phyloP scores from a whole-genome alignment of 2,888 invertebrate species.

The Nematopogon swammerdamellus region DNA sequence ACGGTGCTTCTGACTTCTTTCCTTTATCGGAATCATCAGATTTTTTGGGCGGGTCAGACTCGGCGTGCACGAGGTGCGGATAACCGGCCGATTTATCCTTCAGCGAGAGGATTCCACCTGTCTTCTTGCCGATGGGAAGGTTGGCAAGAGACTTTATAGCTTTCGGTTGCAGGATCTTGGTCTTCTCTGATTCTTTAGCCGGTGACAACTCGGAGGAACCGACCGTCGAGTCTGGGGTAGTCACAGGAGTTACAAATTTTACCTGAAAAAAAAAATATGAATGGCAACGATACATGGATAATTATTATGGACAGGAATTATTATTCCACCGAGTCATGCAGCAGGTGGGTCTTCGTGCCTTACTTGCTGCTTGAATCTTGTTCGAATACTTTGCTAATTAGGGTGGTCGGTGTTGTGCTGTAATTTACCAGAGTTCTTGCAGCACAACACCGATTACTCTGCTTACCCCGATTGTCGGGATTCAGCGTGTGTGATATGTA shows the following conservation, averaged over 20 bases:
- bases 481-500: too few species aligned
- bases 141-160: conserved; percentile 37
- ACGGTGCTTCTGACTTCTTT: conserved; percentile 20
- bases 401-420: too few species aligned
- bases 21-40: conserved; percentile 29
- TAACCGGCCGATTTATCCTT: conserved; percentile 52
- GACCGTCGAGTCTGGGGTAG: conserved; percentile 31
- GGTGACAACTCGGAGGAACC: conserved; percentile 20
- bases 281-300: too few species aligned
- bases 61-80: conserved; percentile 44
- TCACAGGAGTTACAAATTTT: conserved; percentile 54
- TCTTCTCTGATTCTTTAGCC: conserved; percentile 22
- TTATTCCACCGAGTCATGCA: too few species aligned
- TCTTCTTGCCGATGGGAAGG: conserved; percentile 40
- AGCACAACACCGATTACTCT: too few species aligned
- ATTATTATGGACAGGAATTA: too few species aligned
- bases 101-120: conserved; percentile 49
- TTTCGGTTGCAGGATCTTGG: conserved; percentile 30
- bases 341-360: too few species aligned
- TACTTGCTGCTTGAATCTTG: too few species aligned
- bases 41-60: conserved; percentile 23
- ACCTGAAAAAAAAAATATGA: conserved; percentile 29
- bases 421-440: too few species aligned
- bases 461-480: too few species aligned
- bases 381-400: too few species aligned